Conservation (phyloP, 35 echinoderm and acorn worm genomes). For the Eucidaris tribuloides region DNA sequence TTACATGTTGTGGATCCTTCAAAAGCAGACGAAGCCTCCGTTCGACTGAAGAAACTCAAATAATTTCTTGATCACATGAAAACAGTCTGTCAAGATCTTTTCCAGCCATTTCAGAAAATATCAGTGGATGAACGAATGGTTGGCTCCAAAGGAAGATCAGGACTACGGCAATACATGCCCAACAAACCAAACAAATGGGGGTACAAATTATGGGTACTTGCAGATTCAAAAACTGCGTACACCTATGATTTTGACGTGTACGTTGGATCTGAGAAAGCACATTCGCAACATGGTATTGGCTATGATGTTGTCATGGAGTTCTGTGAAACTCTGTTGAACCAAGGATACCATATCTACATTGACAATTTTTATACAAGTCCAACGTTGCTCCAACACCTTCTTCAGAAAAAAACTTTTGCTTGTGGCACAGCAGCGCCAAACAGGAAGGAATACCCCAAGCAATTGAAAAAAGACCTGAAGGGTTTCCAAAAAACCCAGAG, state of each 20-base stretch:
- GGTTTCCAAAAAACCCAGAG: not conserved
- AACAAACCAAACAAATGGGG: constrained; percentile 38
- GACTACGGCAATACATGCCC: not conserved
- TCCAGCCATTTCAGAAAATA: not conserved
- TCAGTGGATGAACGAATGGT: constrained; percentile 35
- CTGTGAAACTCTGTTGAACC: not conserved
- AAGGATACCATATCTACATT: constrained; percentile 11
- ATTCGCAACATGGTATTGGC: not conserved
- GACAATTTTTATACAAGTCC: constrained; percentile 3
- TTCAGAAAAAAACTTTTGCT: not conserved
- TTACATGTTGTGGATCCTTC: constrained; percentile 34
- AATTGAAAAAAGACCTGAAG: not conserved
- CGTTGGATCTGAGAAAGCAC: not conserved
- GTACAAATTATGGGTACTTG: constrained; percentile 13
- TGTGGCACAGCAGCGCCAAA: not conserved
- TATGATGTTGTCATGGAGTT: constrained; percentile 12
- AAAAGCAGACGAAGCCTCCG: not conserved
- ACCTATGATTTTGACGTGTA: constrained; percentile 22
- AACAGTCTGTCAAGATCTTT: not conserved
- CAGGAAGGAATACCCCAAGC: not conserved
- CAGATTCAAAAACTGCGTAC: constrained; percentile 15
- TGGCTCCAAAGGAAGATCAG: constrained; percentile 1
- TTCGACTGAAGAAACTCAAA: not conserved
- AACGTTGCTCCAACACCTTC: not conserved
- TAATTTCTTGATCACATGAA: constrained; percentile 27